phyloP scores from a whole-genome alignment of 2,888 invertebrate species.

The Caenorhabditis drosophilae region DNA sequence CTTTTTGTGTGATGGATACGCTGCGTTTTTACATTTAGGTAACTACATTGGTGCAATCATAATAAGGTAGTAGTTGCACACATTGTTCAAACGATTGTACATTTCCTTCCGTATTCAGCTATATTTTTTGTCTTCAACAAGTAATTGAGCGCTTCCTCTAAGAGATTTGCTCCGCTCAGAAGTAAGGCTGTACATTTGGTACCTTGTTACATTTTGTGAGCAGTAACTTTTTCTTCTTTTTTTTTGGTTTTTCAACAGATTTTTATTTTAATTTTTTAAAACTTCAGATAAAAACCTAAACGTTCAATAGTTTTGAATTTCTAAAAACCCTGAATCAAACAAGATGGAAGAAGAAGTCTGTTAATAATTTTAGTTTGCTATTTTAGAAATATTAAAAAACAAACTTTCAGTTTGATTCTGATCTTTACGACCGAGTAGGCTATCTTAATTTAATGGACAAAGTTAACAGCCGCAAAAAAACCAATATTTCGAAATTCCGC shows the following conservation, averaged over 20 bases:
- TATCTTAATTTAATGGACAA: slow-evolving; percentile 55
- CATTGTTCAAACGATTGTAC: slow-evolving; percentile 36
- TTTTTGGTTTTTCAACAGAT: slow-evolving; percentile 3
- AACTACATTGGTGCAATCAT: slow-evolving; percentile 34
- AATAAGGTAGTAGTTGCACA: too few relatives aligned
- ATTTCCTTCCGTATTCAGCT: slow-evolving; percentile 35
- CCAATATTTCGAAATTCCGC: slow-evolving; percentile 28
- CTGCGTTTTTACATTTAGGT: slow-evolving; percentile 6
- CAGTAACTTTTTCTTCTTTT: slow-evolving; percentile 12
- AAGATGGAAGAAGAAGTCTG: slow-evolving; percentile 38
- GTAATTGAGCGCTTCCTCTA: slow-evolving; percentile 41
- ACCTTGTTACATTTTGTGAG: too few relatives aligned
- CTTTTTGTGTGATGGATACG: slow-evolving; percentile 6
- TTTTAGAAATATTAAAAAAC: not conserved
- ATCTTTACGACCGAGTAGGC: slow-evolving; percentile 59
- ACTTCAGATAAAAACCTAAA: not conserved
- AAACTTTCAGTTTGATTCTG: slow-evolving; percentile 51
- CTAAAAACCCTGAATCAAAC: not conserved
- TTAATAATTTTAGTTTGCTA: too few relatives aligned
- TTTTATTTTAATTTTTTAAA: not conserved
- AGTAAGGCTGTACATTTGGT: too few relatives aligned
- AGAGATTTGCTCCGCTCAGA: slow-evolving; percentile 17
- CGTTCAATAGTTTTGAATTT: not conserved
- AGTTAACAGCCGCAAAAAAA: slow-evolving; percentile 34
- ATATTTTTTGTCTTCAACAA: slow-evolving; percentile 14